Percentiles rank a stretch among this genome's conserved stretches.
These are phyloP conservation scores for Parotocinclus haroldoi DNA, from an alignment of 2,797 vertebrate genomes.

Conservation along the genomic window DNA sequence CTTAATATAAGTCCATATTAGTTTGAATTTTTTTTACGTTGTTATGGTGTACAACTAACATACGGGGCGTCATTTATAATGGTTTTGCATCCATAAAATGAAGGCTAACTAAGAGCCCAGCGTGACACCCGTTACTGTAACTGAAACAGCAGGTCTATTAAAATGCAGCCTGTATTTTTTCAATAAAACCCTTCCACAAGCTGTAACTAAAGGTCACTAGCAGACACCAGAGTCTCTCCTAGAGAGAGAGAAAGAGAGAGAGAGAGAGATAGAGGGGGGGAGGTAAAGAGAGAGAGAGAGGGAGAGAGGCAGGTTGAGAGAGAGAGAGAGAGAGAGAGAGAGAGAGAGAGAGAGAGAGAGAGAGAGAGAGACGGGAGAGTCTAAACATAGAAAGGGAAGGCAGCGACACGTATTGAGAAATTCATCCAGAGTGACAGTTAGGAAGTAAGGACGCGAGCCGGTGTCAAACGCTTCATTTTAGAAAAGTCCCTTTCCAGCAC, in stretches of 20 bases:
- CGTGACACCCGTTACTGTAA: background rate
- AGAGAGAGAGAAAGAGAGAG: background rate
- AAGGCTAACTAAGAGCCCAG: slow-evolving; percentile 6
- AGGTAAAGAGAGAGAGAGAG: background rate
- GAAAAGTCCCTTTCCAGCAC: slow-evolving; percentile 59
- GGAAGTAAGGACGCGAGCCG: slow-evolving; percentile 33
- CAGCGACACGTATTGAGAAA: slow-evolving; percentile 13
- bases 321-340: background rate
- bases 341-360: background rate
- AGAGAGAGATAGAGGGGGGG: no score
- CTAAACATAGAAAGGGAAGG: slow-evolving; percentile 9
- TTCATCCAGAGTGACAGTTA: slow-evolving; percentile 19
- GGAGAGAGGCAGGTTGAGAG: background rate
- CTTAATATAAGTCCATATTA: background rate
- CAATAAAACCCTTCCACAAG: slow-evolving; percentile 2
- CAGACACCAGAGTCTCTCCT: background rate
- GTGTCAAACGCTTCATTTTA: slow-evolving; percentile 53
- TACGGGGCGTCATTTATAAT: background rate
- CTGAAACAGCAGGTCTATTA: slow-evolving; percentile 13
- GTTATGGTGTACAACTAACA: background rate
- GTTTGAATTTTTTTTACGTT: background rate
- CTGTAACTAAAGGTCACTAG: slow-evolving; percentile 23
- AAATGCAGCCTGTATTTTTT: slow-evolving; percentile 9
- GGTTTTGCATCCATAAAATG: background rate
- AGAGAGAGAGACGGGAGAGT: background rate